phyloP scores from a whole-genome alignment of 1,140 invertebrate species.

The Mycetomoellerius zeteki region DNA sequence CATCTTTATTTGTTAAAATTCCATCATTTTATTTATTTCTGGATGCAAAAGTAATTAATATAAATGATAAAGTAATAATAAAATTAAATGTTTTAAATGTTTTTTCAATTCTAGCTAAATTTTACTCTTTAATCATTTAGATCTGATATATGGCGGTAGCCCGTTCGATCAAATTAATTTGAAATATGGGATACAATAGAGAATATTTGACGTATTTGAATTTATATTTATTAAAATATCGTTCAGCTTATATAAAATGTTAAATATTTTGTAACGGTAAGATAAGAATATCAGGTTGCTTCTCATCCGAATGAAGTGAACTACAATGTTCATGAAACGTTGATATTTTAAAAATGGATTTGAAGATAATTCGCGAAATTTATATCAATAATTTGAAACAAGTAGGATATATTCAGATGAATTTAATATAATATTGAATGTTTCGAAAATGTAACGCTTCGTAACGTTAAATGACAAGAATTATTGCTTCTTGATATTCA shows the following conservation, averaged over 20 bases:
- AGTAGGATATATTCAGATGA: too few relatives aligned
- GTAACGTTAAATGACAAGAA: background rate
- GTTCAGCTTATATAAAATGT: background rate
- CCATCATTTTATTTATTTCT: background rate
- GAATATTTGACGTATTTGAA: background rate
- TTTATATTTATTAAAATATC: slow-evolving; percentile 4
- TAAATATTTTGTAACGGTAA: background rate
- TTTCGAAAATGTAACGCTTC: too few relatives aligned
- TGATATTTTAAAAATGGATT: too few relatives aligned
- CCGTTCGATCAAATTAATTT: slow-evolving; percentile 3
- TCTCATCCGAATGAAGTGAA: too few relatives aligned
- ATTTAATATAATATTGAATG: too few relatives aligned
- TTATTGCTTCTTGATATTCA: background rate
- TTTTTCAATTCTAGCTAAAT: background rate
- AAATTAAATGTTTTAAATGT: background rate
- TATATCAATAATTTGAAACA: too few relatives aligned
- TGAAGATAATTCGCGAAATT: too few relatives aligned
- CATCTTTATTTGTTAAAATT: background rate
- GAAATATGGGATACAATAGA: background rate
- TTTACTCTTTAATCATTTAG: background rate
- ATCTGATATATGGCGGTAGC: background rate
- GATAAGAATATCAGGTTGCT: too few relatives aligned
- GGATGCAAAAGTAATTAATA: background rate
- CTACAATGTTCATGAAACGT: too few relatives aligned
- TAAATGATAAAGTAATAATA: background rate